Conservation (phyloP, 2,888 invertebrate species). For the Nemoura dubitans region DNA sequence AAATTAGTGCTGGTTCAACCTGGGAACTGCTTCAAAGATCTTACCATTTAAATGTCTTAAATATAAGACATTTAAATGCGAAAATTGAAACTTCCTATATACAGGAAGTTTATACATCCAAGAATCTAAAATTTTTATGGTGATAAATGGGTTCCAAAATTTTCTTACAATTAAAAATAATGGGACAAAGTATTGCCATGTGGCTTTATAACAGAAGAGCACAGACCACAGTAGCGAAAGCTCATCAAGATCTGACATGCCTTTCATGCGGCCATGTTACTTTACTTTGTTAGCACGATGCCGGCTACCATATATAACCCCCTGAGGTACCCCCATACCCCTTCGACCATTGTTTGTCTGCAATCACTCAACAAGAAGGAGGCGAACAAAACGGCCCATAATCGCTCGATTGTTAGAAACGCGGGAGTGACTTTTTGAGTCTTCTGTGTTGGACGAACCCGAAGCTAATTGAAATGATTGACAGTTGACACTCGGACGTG, state of each 20-base stretch:
- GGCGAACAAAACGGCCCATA: slow-evolving; percentile 21
- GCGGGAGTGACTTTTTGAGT: slow-evolving; percentile 34
- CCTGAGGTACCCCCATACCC: neutral
- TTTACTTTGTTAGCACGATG: neutral
- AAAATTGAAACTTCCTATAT: too few species aligned
- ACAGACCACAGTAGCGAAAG: neutral
- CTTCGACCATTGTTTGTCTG: slow-evolving; percentile 21
- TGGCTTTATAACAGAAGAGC: neutral
- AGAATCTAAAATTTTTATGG: neutral
- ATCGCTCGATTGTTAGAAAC: slow-evolving; percentile 23
- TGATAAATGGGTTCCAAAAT: neutral
- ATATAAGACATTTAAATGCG: too few species aligned
- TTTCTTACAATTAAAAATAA: neutral
- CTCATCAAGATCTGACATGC: neutral
- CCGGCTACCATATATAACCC: neutral
- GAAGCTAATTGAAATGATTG: slow-evolving; percentile 40
- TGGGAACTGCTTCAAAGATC: too few species aligned
- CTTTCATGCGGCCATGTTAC: neutral
- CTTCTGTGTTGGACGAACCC: slow-evolving; percentile 7
- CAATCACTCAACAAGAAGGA: slow-evolving; percentile 12
- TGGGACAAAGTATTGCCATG: neutral
- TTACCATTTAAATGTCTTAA: too few species aligned
- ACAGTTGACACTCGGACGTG: slow-evolving; percentile 39
- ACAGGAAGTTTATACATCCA: neutral
- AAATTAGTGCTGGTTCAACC: too few species aligned